These are phyloP conservation scores for Danio aesculapii DNA, from an alignment of 2,797 vertebrate genomes.

Conservation along the genomic window DNA sequence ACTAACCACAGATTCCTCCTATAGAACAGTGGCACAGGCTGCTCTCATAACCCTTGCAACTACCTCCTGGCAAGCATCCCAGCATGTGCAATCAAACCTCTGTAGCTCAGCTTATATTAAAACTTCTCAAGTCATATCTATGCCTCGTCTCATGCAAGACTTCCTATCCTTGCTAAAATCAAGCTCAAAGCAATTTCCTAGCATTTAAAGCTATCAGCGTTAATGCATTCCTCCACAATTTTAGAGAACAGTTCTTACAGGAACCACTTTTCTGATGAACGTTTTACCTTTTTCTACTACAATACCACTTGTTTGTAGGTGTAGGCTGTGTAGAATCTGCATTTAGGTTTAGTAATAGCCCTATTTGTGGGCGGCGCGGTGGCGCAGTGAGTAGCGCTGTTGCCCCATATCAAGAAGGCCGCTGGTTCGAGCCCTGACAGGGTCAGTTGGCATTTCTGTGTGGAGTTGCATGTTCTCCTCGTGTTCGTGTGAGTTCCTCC, in stretches of 20 bases:
- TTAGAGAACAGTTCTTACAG: background rate
- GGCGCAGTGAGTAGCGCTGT: too few relatives aligned
- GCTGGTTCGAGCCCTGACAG: too few relatives aligned
- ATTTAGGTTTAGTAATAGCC: background rate
- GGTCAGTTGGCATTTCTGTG: too few relatives aligned
- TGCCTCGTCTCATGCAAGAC: background rate
- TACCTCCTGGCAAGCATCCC: background rate
- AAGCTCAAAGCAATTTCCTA: background rate
- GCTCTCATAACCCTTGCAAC: background rate
- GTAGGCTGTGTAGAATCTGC: background rate
- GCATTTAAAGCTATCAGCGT: too few relatives aligned
- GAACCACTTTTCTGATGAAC: background rate
- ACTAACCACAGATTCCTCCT: background rate
- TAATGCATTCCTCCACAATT: background rate
- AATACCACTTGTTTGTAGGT: background rate
- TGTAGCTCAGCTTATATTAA: constrained; percentile 3
- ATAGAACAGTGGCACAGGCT: background rate
- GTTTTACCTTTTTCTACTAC: background rate
- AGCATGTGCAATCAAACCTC: constrained; percentile 8
- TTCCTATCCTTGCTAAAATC: constrained; percentile 8
- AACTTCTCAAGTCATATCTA: background rate
- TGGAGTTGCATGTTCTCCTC: too few relatives aligned
- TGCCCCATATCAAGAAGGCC: too few relatives aligned
- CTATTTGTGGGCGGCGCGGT: background rate
- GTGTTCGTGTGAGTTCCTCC: too few relatives aligned